Evolutionary conservation across 2,113 vertebrate species (phyloP), one percentile per base, ranked within the genome.

Genomic region (Sinocyclocheilus anshuiensis): DNA sequence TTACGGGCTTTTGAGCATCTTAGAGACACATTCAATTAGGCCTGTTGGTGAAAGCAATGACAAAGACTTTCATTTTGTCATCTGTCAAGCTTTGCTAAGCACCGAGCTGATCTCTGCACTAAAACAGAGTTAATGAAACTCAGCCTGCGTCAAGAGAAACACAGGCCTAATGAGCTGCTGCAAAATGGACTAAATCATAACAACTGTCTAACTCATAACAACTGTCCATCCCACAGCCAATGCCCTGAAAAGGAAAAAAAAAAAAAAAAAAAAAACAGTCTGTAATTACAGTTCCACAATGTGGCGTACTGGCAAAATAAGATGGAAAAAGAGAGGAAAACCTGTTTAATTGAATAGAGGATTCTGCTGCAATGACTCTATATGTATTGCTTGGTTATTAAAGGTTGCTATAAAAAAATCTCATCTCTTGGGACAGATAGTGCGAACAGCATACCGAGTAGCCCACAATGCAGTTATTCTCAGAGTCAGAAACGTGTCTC

Each of bases 1-100:
- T 42, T 15, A 45, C 81, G 61, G 57, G 50, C 69, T 53, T 82
- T 78, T 84, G 77, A 88, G 86, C 65, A 63, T 76, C 82, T 76
- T 7, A 77, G 45, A 59, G 84, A 67, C 26, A 39, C 26, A 72
- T 78, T 80, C 78, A 86, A 88, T 89, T 88, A 84, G 63, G 85
- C 71, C 45, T 29, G 33, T 77, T 81, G 24, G 45, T 33, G 39
- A 80, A 78, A 83, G 81, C 20, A 77, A 63, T 77, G 77, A 77
- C 59, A 36, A 81, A 84, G 8, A 63, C 80, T 72, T 65, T 42
- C 77, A 81, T 78, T 83, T 63, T 50, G 63, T 85, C 79, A 88
- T 88, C 87, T 86, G 87, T 86, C 79, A 83, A 71, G 63, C 84
- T 84, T 90, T 86, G 81, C 82, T 84, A 76, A 79, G 48, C 65